These are phyloP conservation scores for Homarus americanus DNA, from an alignment of 1,140 invertebrate genomes.

Conservation along the genomic window DNA sequence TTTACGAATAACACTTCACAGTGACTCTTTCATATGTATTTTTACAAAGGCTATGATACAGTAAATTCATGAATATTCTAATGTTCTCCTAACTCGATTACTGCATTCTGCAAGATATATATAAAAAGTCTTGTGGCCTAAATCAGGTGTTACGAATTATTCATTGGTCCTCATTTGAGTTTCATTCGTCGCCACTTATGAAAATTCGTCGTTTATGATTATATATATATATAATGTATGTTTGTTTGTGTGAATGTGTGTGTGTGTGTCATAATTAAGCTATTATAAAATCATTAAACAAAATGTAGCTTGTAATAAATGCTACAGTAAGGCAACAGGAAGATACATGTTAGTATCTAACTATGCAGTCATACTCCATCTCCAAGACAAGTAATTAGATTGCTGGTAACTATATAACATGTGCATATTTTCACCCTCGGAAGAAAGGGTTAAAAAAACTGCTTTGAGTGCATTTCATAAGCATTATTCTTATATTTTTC, in stretches of 20 bases:
- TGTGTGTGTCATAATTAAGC: no score
- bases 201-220: not conserved
- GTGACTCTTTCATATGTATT: not conserved
- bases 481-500: no score
- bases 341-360: no score
- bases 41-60: not conserved
- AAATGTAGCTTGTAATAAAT: no score
- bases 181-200: not conserved
- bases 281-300: no score
- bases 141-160: constrained; percentile 10
- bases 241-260: not conserved
- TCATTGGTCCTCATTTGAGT: not conserved
- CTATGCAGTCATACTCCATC: no score
- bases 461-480: no score
- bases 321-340: no score
- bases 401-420: no score
- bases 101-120: constrained; percentile 32
- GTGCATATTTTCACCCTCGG: no score
- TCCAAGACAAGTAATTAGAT: no score
- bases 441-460: no score
- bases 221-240: not conserved
- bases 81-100: constrained; percentile 39
- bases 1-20: not conserved
- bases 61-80: constrained; percentile 36
- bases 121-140: constrained; percentile 29